A percentile compares a stretch with the other conserved stretches of the same genome.
These are phyloP conservation scores for Typhlichthys subterraneus DNA, from an alignment of 2,797 vertebrate genomes.

Conservation along the genomic window DNA sequence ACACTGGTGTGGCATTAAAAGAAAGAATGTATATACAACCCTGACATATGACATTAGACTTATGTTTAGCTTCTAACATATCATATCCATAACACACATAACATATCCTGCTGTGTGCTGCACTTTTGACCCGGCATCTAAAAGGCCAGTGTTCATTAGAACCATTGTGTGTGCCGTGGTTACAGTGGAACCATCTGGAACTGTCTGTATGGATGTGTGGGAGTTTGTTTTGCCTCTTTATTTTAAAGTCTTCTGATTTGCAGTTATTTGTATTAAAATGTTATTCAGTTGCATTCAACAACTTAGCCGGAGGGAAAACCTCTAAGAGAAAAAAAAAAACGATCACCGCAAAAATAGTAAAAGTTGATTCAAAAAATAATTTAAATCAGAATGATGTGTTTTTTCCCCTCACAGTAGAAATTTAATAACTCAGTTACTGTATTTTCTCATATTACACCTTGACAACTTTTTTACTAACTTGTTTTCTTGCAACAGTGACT, in stretches of 20 bases:
- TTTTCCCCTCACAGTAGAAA: too few relatives aligned
- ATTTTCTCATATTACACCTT: too few relatives aligned
- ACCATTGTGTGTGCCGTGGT: conserved; percentile 23
- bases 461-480: too few relatives aligned
- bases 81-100: neutral
- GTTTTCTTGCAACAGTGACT: too few relatives aligned
- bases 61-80: conserved; percentile 47
- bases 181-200: conserved; percentile 35
- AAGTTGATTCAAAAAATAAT: too few relatives aligned
- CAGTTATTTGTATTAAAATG: neutral
- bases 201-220: conserved; percentile 1
- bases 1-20: conserved; percentile 30
- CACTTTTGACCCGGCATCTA: conserved; percentile 46
- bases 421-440: too few relatives aligned
- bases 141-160: conserved; percentile 35
- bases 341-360: neutral
- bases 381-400: too few relatives aligned
- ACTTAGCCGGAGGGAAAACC: neutral
- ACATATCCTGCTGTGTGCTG: conserved; percentile 24
- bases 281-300: neutral
- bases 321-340: neutral
- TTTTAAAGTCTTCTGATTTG: neutral
- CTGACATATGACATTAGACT: conserved; percentile 60
- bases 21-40: conserved; percentile 53
- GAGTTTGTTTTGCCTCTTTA: neutral